Evolutionary conservation across 2,797 vertebrate species (phyloP).

Genomic region (Podargus strigoides): DNA sequence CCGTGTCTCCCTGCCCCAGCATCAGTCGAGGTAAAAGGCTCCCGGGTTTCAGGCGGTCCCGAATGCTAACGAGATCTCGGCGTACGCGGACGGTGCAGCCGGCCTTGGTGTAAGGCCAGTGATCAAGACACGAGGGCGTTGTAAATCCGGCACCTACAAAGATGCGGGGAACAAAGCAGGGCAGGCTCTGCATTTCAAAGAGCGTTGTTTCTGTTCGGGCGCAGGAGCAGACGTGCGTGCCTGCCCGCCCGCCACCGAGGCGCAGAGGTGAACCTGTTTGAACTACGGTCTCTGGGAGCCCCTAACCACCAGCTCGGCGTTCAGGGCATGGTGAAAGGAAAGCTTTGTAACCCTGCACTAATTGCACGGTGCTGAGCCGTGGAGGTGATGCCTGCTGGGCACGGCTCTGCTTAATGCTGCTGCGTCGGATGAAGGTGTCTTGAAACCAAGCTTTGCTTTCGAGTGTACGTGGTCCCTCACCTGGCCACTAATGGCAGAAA

Average conservation of each 20-base stretch:
- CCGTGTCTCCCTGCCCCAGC: accelerated
- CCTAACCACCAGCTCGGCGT: accelerated
- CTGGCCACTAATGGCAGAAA: background rate
- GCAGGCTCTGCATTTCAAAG: constrained; percentile 35
- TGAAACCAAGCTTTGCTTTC: background rate
- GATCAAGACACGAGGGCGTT: background rate
- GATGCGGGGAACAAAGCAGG: background rate
- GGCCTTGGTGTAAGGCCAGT: background rate
- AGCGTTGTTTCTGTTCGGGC: background rate
- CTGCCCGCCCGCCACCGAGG: background rate
- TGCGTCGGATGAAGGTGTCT: background rate
- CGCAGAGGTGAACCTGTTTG: background rate
- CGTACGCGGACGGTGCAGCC: background rate
- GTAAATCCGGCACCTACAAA: constrained; percentile 33
- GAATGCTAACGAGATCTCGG: background rate
- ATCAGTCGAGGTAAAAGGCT: background rate
- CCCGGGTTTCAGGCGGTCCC: accelerated
- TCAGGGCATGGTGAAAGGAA: background rate
- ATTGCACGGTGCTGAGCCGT: background rate
- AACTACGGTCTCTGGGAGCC: background rate
- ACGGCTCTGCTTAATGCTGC: accelerated
- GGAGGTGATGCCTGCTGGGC: background rate
- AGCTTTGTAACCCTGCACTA: background rate
- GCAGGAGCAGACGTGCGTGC: background rate
- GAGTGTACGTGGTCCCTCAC: background rate